Evolutionary conservation across 2,888 invertebrate species (phyloP).

Genomic region (Scelioninae gen. 1): DNA sequence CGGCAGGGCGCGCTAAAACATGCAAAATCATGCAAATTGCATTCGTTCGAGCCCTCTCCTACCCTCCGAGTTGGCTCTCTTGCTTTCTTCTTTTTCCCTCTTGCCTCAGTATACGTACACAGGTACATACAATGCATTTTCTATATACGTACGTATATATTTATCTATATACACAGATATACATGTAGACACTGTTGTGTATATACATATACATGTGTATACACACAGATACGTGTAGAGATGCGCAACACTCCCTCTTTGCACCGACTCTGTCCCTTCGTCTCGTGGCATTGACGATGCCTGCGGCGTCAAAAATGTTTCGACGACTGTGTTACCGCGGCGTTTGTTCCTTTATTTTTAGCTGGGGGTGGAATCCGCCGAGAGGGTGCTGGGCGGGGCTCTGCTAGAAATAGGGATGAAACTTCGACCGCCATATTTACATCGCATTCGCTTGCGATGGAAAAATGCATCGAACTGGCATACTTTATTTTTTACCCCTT

Average conservation of each 20-base stretch:
- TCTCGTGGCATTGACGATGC: slow-evolving; percentile 69
- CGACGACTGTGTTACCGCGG: slow-evolving; percentile 81
- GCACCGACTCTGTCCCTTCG: slow-evolving; percentile 62
- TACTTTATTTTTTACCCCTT: slow-evolving; percentile 40
- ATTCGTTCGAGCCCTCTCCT: slow-evolving; percentile 81
- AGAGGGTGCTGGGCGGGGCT: slow-evolving; percentile 79
- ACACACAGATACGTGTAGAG: slow-evolving; percentile 4
- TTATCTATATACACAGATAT: slow-evolving; percentile 25
- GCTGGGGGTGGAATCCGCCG: slow-evolving; percentile 77
- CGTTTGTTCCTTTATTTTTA: slow-evolving; percentile 82
- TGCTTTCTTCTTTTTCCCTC: slow-evolving; percentile 73
- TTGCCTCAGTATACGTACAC: slow-evolving; percentile 71
- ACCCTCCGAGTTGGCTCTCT: slow-evolving; percentile 71
- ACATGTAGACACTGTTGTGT: slow-evolving; percentile 24
- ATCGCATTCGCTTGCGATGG: slow-evolving; percentile 73
- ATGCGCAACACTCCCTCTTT: slow-evolving; percentile 54
- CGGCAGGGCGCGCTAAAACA: slow-evolving; percentile 82
- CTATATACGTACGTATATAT: slow-evolving; percentile 25
- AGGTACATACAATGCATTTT: slow-evolving; percentile 59
- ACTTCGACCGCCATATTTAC: slow-evolving; percentile 83
- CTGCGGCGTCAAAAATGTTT: slow-evolving; percentile 81
- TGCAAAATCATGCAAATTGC: slow-evolving; percentile 84
- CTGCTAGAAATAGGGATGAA: slow-evolving; percentile 80
- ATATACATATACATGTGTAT: slow-evolving; percentile 31
- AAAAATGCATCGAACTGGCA: slow-evolving; percentile 65